phyloP scores from a whole-genome alignment of 1,140 invertebrate species.

The Saxidomus purpurata region DNA sequence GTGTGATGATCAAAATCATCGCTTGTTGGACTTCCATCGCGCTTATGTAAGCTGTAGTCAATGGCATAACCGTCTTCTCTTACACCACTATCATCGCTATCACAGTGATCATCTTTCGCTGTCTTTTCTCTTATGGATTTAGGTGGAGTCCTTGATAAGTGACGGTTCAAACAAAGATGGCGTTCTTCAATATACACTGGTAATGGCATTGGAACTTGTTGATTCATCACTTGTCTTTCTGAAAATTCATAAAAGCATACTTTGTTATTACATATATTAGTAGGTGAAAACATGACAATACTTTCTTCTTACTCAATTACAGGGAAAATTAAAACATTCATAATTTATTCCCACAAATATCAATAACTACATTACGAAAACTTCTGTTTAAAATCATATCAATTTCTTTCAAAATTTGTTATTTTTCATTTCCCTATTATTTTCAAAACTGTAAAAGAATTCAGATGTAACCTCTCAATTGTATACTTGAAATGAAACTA shows the following conservation, averaged over 20 bases:
- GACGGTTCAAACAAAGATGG: slow-evolving; percentile 60
- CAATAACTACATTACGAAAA: not conserved
- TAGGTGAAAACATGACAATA: not conserved
- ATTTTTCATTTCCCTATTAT: not conserved
- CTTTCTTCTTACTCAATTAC: no score
- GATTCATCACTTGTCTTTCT: slow-evolving; percentile 73
- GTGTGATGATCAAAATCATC: slow-evolving; percentile 73
- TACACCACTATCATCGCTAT: slow-evolving; percentile 69
- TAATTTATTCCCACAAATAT: slow-evolving; percentile 34
- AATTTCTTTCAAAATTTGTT: not conserved
- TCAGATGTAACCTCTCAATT: not conserved
- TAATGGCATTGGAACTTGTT: slow-evolving; percentile 70
- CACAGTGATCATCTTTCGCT: slow-evolving; percentile 67
- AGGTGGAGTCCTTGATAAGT: slow-evolving; percentile 15
- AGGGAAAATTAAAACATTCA: no score
- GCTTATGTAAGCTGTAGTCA: slow-evolving; percentile 90
- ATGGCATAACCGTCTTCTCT: slow-evolving; percentile 75
- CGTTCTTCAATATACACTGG: slow-evolving; percentile 66
- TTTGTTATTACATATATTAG: not conserved
- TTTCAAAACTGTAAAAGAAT: not conserved
- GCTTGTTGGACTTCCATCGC: slow-evolving; percentile 90
- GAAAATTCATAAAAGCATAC: slow-evolving; percentile 41
- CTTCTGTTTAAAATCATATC: not conserved
- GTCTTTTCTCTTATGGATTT: slow-evolving; percentile 22
- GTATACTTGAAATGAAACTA: not conserved